Evolutionary conservation across 2,113 vertebrate species (phyloP), one percentile per base, ranked within the genome.

Genomic region (Scytalopus superciliaris): DNA sequence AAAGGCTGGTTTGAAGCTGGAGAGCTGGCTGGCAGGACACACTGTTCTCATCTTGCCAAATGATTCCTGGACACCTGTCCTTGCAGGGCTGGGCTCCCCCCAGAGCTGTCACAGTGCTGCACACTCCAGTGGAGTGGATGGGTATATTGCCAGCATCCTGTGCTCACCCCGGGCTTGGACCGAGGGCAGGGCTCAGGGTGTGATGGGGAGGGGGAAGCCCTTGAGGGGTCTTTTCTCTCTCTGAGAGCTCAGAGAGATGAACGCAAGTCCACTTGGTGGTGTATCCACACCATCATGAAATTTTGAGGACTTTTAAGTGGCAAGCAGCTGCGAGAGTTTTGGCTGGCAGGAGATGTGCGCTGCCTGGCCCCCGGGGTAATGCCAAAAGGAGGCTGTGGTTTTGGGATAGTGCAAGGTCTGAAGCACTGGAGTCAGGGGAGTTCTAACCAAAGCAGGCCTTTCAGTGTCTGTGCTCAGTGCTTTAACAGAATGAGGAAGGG

Each of bases 71-170:
- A 57, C 85, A 94, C 94, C 88, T 94, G 82, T 57, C 70, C 85
- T 62, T 3, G 2, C 45, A 90, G 75, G 63, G n/a, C 45, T 81
- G 47, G 37, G 42, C 3, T 90, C 64, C 19, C 6, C 0, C 0
- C 50, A 69, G 83, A 67, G 42, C 53, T 84, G 49, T 55, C 66
- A 33, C 3, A 9, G 30, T 73, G 42, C 66, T 19, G 3, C 70
- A 45, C 0, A 2, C 37, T 53, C 66, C 0, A 0, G 19, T 10
- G 6, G 56, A n/a, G 42, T 4, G 22, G 7, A n/a, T 44, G 59
- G 21, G 16, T 68, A 21, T 13, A 28, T 60, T 0, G 0, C 13
- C 62, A 55, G 42, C 14, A 45, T 44, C 49, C 8, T 25, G n/a
- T 44, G 35, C 30, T 59, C 53, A 62, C 33, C 18, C 12, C 0